A percentile compares a stretch with the other conserved stretches of the same genome.
Conservation (phyloP, 2,888 invertebrate species). For the Neuroscelio doddi region DNA sequence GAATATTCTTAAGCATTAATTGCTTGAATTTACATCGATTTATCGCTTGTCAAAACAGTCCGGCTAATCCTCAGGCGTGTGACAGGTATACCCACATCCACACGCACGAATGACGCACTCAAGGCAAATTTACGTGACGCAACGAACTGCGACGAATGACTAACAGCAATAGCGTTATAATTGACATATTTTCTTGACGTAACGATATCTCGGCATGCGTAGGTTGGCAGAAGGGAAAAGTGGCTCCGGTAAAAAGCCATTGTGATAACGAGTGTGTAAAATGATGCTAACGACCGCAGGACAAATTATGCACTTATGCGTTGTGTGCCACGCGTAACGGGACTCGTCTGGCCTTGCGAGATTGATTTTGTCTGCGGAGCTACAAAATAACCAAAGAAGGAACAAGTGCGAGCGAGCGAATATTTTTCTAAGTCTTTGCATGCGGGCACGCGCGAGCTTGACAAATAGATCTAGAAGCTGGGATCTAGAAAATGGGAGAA, state of each 20-base stretch:
- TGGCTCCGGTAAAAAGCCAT: slow-evolving; percentile 33
- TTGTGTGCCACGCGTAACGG: too few relatives aligned
- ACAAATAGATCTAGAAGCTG: slow-evolving; percentile 59
- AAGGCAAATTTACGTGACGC: slow-evolving; percentile 27
- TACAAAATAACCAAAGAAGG: too few relatives aligned
- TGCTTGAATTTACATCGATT: too few relatives aligned
- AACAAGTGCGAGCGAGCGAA: slow-evolving; percentile 21
- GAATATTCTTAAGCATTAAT: too few relatives aligned
- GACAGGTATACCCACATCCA: too few relatives aligned
- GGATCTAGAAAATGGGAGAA: slow-evolving; percentile 39
- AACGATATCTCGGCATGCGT: too few relatives aligned
- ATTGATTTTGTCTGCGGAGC: too few relatives aligned
- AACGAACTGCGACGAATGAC: slow-evolving; percentile 35
- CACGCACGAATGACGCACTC: too few relatives aligned
- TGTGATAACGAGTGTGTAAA: slow-evolving; percentile 35
- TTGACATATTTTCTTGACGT: slow-evolving; percentile 46
- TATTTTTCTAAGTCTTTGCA: slow-evolving; percentile 14
- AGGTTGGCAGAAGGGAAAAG: slow-evolving; percentile 18
- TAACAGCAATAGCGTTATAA: slow-evolving; percentile 40
- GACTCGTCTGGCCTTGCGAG: too few relatives aligned
- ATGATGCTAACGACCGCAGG: slow-evolving; percentile 11
- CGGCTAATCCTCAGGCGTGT: slow-evolving; percentile 32
- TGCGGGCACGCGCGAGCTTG: slow-evolving; percentile 54
- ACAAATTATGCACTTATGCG: too few relatives aligned
- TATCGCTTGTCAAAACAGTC: slow-evolving; percentile 39